Evolutionary conservation across 1,140 invertebrate species (phyloP), one percentile per base, ranked within the genome.

Genomic region (Drosophila teissieri): DNA sequence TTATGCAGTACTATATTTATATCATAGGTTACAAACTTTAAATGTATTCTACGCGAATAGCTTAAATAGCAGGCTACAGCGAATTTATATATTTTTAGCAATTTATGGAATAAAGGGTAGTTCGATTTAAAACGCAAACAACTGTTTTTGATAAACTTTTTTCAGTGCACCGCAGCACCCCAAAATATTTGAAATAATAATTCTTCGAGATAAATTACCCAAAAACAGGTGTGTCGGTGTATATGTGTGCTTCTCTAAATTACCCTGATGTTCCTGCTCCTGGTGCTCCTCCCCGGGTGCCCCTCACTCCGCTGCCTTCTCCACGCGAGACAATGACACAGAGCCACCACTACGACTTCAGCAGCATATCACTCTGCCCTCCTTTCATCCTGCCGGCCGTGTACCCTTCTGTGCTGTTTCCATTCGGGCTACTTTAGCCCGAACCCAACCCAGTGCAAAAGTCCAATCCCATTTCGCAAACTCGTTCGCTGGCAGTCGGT

Each of bases 101-200:
- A 27, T 27, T 27, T 27, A 27, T 27, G 27, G 6, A 27, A 27
- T 6, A 6, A 6, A 27, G 5, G 27, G 27, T 6, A 6, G 27
- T 27, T 37, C 4, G 0, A 37, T 37, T 37, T 37, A 42, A 8
- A 7, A 31, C 7, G 7, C 7, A 31, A 31, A 31, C 27, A 31
- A 8, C 7, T 31, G 8, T 24, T 24, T 54, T 17, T 37, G 46
- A 5, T 10, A 15, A 1, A 27, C 7, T 69, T 56, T 69, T 70
- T 17, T 15, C 7, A 48, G 65, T 70, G 52, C 27, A 36, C 44
- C 22, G 44, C 68, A 70, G 57, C 56, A 75, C 62, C 74, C 65
- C 60, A 82, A 91, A 91, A 91, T 86, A 90, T 91, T 91, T 91
- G 90, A 91, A 91, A 91, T 91, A 91, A 91, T 91, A 91, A 91